A percentile compares a stretch with the other conserved stretches of the same genome.
Evolutionary conservation across 2,113 vertebrate genomes (phyloP).

Genomic region (Oncorhynchus gorbuscha): DNA sequence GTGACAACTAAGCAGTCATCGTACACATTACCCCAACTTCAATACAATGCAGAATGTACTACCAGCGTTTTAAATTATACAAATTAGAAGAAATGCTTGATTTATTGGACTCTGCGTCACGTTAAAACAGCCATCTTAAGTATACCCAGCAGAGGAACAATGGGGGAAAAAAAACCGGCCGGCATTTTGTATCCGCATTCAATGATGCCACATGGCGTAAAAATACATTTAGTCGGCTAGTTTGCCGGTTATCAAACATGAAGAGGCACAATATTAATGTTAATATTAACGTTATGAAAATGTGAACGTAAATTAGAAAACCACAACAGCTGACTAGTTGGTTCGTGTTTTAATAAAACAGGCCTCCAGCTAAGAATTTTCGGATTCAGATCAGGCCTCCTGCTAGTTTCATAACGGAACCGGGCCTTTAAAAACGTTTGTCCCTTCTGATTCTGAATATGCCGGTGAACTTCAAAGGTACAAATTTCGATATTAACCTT

Average conservation of each 20-base stretch:
- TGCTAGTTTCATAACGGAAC: too few relatives aligned
- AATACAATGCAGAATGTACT: not conserved
- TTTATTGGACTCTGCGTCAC: conserved; percentile 66
- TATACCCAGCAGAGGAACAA: conserved; percentile 81
- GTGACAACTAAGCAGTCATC: not conserved
- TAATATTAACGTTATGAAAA: too few relatives aligned
- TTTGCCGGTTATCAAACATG: too few relatives aligned
- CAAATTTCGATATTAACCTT: too few relatives aligned
- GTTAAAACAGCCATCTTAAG: conserved; percentile 85
- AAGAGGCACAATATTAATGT: too few relatives aligned
- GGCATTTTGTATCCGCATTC: conserved; percentile 87
- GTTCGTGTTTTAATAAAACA: not conserved
- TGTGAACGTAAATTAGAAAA: too few relatives aligned
- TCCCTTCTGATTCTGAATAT: too few relatives aligned
- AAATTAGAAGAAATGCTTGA: not conserved
- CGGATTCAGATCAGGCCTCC: too few relatives aligned
- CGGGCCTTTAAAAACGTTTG: too few relatives aligned
- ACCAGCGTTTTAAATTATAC: not conserved
- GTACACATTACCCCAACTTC: not conserved
- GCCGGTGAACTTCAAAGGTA: too few relatives aligned
- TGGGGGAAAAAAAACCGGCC: conserved; percentile 75
- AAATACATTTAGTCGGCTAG: not conserved
- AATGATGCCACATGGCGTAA: conserved; percentile 66
- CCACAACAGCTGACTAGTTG: too few relatives aligned
- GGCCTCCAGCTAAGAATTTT: too few relatives aligned